Conservation (phyloP, 2,888 invertebrate genomes). For the Lasius platythorax region DNA sequence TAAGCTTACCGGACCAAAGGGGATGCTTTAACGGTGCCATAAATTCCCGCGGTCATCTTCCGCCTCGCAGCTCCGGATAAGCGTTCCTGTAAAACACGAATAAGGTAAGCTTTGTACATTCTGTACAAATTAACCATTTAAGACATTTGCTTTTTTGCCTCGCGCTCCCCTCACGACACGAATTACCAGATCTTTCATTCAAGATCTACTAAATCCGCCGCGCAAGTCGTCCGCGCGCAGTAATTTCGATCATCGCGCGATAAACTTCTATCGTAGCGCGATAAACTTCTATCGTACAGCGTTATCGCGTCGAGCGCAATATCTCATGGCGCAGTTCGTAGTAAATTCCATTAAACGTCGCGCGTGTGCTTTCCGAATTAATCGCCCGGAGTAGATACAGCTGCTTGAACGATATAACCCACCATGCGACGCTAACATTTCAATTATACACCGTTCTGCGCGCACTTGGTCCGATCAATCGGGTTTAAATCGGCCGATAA, state of each 20-base stretch:
- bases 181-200: slow-evolving; percentile 24
- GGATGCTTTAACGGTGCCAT: slow-evolving; percentile 82
- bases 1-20: slow-evolving; percentile 78
- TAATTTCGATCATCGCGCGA: slow-evolving; percentile 17
- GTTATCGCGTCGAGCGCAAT: slow-evolving; percentile 24
- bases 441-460: slow-evolving; percentile 57
- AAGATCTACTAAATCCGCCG: slow-evolving; percentile 2
- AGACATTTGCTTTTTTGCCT: slow-evolving; percentile 57
- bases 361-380: slow-evolving; percentile 43
- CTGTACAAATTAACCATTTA: slow-evolving; percentile 77
- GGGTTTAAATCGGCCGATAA: slow-evolving; percentile 56
- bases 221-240: not conserved
- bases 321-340: slow-evolving; percentile 15
- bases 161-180: not conserved
- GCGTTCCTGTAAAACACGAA: slow-evolving; percentile 77
- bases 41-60: slow-evolving; percentile 84
- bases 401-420: slow-evolving; percentile 15
- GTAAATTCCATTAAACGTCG: slow-evolving; percentile 46
- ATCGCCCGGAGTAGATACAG: slow-evolving; percentile 27
- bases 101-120: slow-evolving; percentile 65
- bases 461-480: slow-evolving; percentile 55
- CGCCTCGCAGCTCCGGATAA: slow-evolving; percentile 79
- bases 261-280: slow-evolving; percentile 25
- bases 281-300: slow-evolving; percentile 25
- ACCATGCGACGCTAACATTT: slow-evolving; percentile 36